These are phyloP conservation scores for Adoxophyes honmai DNA, from an alignment of 1,140 invertebrate genomes.

Conservation along the genomic window DNA sequence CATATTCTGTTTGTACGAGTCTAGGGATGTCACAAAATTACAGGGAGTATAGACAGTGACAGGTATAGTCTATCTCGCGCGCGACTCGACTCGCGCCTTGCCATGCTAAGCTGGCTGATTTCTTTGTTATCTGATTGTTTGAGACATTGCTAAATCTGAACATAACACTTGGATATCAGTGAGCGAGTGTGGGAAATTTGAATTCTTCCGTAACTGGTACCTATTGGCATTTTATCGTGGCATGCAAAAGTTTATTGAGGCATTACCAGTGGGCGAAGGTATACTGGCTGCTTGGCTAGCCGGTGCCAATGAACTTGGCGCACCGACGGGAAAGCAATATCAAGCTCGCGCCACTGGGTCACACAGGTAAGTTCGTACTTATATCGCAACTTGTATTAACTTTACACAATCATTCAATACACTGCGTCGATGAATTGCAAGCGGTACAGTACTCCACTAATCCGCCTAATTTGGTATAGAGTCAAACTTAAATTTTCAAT, in stretches of 20 bases:
- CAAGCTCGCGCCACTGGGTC: slow-evolving; percentile 55
- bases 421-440: slow-evolving; percentile 27
- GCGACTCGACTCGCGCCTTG: too few relatives aligned
- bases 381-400: slow-evolving; percentile 40
- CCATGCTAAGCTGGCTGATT: too few relatives aligned
- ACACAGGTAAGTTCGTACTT: slow-evolving; percentile 34
- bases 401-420: slow-evolving; percentile 31
- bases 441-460: slow-evolving; percentile 32
- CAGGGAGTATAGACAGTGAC: too few relatives aligned
- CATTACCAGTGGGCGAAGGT: slow-evolving; percentile 36
- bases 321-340: slow-evolving; percentile 54
- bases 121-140: too few relatives aligned
- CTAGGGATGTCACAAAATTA: too few relatives aligned
- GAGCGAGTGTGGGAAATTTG: background rate
- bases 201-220: slow-evolving; percentile 2
- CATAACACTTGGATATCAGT: background rate
- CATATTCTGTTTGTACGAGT: too few relatives aligned
- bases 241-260: slow-evolving; percentile 36
- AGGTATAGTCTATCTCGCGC: too few relatives aligned
- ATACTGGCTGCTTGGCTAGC: slow-evolving; percentile 23
- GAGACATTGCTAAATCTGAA: too few relatives aligned
- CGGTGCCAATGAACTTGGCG: slow-evolving; percentile 64
- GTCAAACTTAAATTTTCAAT: slow-evolving; percentile 40
- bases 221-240: slow-evolving; percentile 1
- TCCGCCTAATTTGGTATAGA: slow-evolving; percentile 20